Percentiles rank a stretch among this genome's conserved stretches.
phyloP scores from a whole-genome alignment of 2,888 invertebrate species.

The Deladenus siricidicola region DNA sequence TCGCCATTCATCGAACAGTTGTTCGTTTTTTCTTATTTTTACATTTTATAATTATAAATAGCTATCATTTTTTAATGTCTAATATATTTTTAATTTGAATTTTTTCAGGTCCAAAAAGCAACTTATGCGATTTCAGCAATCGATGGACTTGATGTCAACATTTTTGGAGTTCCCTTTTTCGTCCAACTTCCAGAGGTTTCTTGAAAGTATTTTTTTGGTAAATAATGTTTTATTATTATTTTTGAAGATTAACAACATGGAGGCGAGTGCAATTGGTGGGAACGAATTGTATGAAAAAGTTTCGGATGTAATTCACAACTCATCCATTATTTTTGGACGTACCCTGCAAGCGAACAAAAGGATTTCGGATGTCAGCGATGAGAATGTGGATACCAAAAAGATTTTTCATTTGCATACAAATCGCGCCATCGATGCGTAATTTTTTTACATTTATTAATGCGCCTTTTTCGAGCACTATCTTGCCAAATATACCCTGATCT shows the following conservation, averaged over 20 bases:
- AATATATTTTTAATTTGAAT: background rate
- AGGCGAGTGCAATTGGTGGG: too few relatives aligned
- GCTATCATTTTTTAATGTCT: background rate
- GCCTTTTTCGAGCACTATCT: background rate
- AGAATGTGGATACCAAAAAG: too few relatives aligned
- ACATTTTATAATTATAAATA: background rate
- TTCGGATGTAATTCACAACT: background rate
- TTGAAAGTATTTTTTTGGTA: background rate
- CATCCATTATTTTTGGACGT: background rate
- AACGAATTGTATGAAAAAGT: too few relatives aligned
- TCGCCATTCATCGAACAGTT: constrained; percentile 3
- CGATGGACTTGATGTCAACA: constrained; percentile 1
- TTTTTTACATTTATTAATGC: background rate
- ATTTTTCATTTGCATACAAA: constrained; percentile 16
- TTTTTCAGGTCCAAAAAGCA: background rate
- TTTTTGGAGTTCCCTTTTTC: constrained; percentile 8
- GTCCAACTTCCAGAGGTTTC: background rate
- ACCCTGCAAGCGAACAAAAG: too few relatives aligned
- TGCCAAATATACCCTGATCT: too few relatives aligned
- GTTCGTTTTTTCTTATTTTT: background rate
- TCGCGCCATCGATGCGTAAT: constrained; percentile 41
- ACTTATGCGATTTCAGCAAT: constrained; percentile 5
- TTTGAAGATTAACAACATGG: too few relatives aligned
- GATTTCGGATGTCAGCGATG: too few relatives aligned
- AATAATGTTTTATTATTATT: too few relatives aligned